Evolutionary conservation across 2,888 invertebrate genomes (phyloP), one percentile per base, ranked within the genome.

Genomic region (Aphidoletes aphidimyza): DNA sequence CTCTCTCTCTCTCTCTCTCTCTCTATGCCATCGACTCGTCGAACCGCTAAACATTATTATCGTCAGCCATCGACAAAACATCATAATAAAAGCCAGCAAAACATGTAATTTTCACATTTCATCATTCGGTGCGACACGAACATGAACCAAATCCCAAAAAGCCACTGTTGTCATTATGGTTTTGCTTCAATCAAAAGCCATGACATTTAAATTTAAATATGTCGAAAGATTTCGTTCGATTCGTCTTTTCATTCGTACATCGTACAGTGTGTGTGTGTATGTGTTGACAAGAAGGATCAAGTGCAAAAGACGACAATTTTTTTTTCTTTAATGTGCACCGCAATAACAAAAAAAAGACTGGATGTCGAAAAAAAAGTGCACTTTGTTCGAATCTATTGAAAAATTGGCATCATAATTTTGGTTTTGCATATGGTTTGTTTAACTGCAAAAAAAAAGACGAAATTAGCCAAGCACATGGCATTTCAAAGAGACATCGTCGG

Each of bases 31-130:
- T n/a, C n/a, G n/a, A 22, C 54, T 22, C 54, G 22, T 14, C 69
- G 30, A 54, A 69, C 26, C 34, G 69, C 26, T 30, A 69, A 26
- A 69, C 30, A 69, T 30, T 69, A 69, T 69, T 69, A 69, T 69
- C 69, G 69, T 69, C 69, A 69, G 30, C 69, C 69, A 69, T 69
- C 69, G 69, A 69, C 69, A 26, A 69, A 69, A 69, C 69, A 69
- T 69, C 69, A 69, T 69, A 30, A 69, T 69, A 69, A 69, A 69
- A 69, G 26, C 34, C 54, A 22, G 22, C 22, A 9, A 14, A 69
- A 69, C 69, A 69, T 69, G 69, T 69, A 69, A 69, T 69, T 69
- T 69, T 69, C 69, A 69, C 69, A 69, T 69, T 69, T 69, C 69
- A 69, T 69, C 69, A 34, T 69, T n/a, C n/a, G n/a, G n/a, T n/a